A percentile compares a stretch with the other conserved stretches of the same genome.
These are phyloP conservation scores for Calliopum simillimum DNA, from an alignment of 2,888 invertebrate genomes.

Conservation along the genomic window DNA sequence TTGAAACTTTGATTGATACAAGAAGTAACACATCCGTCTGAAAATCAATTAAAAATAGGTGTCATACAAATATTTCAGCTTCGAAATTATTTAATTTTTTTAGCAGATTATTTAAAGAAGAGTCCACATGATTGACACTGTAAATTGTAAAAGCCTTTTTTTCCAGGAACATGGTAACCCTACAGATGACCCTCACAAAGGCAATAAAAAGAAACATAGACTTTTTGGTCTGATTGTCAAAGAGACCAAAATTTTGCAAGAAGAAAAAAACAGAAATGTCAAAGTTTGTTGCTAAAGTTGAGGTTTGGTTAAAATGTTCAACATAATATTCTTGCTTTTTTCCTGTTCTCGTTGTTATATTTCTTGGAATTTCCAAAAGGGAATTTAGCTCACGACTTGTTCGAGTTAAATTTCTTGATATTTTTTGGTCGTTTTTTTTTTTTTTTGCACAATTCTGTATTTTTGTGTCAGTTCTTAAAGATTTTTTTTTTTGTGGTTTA, in stretches of 20 bases:
- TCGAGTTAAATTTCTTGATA: constrained; percentile 19
- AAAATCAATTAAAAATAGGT: no score
- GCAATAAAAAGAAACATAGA: no score
- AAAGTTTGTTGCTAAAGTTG: constrained; percentile 54
- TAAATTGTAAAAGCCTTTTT: constrained; percentile 41
- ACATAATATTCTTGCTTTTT: constrained; percentile 33
- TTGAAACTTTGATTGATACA: no score
- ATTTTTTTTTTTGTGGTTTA: constrained; percentile 41
- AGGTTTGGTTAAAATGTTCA: constrained; percentile 24
- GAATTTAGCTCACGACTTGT: constrained; percentile 51
- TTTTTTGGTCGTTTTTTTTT: constrained; percentile 13
- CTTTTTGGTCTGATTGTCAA: neutral
- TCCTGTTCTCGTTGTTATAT: constrained; percentile 30
- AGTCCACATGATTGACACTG: no score
- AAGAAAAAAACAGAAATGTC: constrained; percentile 51
- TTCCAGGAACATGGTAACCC: constrained; percentile 25
- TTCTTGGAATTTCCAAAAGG: constrained; percentile 54
- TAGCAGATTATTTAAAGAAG: no score
- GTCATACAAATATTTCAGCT: no score
- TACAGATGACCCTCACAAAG: no score
- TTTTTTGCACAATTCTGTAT: constrained; percentile 35
- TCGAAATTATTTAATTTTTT: no score
- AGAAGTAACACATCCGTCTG: no score
- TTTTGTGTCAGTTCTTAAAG: constrained; percentile 30
- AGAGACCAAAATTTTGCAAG: constrained; percentile 2